Conservation (phyloP, 2,888 invertebrate species). For the Eilema griseolum region DNA sequence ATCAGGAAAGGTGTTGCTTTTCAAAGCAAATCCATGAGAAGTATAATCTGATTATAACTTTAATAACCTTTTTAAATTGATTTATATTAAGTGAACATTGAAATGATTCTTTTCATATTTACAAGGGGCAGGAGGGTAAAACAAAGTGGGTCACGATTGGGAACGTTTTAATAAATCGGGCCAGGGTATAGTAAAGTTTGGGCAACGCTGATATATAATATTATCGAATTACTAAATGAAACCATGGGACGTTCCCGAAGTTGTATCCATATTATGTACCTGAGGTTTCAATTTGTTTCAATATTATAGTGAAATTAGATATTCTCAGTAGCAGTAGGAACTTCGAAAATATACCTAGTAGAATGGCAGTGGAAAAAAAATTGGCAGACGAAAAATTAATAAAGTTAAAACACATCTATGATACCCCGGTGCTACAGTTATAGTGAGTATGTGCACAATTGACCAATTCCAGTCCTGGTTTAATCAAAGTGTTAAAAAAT, state of each 20-base stretch:
- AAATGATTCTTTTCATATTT: neutral
- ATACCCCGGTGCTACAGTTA: no score
- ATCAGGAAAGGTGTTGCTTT: no score
- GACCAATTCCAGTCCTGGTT: no score
- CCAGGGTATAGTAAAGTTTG: neutral
- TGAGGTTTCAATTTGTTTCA: neutral
- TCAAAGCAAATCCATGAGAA: no score
- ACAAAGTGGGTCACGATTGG: neutral
- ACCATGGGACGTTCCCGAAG: slow-evolving; percentile 16
- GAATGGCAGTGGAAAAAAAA: neutral
- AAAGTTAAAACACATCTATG: no score
- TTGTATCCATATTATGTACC: slow-evolving; percentile 20
- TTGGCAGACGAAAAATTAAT: neutral
- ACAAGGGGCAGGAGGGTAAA: neutral
- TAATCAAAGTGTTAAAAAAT: no score
- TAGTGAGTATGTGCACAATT: no score
- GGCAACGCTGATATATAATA: slow-evolving; percentile 25
- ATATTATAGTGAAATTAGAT: neutral
- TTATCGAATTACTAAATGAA: slow-evolving; percentile 46
- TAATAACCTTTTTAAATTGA: no score
- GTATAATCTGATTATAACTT: no score
- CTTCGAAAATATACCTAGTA: neutral
- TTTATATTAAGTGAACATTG: no score
- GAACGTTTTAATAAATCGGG: neutral
- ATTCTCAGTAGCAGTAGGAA: neutral